Evolutionary conservation across 2,888 invertebrate genomes (phyloP), one percentile per base, ranked within the genome.

Genomic region (Trimorus sp.): DNA sequence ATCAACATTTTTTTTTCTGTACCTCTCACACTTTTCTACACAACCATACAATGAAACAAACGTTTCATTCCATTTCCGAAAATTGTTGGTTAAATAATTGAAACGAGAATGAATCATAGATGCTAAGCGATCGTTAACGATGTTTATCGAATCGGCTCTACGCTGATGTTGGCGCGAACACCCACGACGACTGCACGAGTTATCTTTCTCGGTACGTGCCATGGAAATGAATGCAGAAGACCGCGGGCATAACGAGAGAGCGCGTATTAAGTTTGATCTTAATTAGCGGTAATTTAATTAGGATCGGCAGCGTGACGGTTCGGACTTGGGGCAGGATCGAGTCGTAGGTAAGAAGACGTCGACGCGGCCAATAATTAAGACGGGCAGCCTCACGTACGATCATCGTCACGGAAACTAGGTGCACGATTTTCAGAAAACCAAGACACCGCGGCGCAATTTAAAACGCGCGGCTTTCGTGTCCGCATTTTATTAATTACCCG

Each of bases 281-380:
- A 91, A 91, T 91, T 91, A 90, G 90, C 85, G 86, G 87, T 89
- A 89, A 90, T 90, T 90, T 91, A 91, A 91, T 91, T 91, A 91
- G 89, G 88, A 89, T 90, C 89, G 86, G 83, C 87, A 88, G 89
- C 91, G 90, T 91, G 91, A 91, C 91, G 91, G 89, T 86, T 88
- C 78, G 85, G 87, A 84, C 79, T 70, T 86, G 86, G 89, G 89
- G 89, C 88, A 89, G 88, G 89, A 89, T 88, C 87, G 88, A 88
- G 87, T 86, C 85, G 89, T 85, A 86, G 88, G 88, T 88, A 89
- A 88, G 85, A 87, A 87, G 87, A 87, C 73, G 86, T 87, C 87
- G 85, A 86, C 85, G 86, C 82, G 86, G 85, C 87, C 88, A 89
- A 89, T 89, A 88, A 91, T 91, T 90, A 90, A 91, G 90, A 89